Evolutionary conservation across 2,888 invertebrate species (phyloP), one percentile per base, ranked within the genome.

Genomic region (Sicus ferrugineus): DNA sequence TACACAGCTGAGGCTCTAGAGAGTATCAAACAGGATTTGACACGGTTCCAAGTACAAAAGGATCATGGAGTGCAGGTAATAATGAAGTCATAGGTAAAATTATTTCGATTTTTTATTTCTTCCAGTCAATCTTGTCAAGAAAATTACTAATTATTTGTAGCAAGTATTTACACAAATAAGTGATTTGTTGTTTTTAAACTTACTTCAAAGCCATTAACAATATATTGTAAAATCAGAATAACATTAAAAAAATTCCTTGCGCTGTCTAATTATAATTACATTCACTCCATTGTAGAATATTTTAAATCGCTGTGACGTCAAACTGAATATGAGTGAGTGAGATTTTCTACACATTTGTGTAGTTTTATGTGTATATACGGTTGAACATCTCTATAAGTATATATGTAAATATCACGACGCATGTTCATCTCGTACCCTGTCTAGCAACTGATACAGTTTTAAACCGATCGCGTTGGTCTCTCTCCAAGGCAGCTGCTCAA

Each of bases 1-100:
- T 86, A 86, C 77, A 84, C 85, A 77, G 83, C 83, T 73, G 83
- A 85, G 77, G 86, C 86, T 76, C 84, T 86, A 76, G 84, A 85
- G 80, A 81, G 81, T 75, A 86, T 86, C 71, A 85, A 85, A 79
- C 84, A 85, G 79, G 86, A 86, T 81, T 79, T 85, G 74, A 84
- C 82, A 65, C 80, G 85, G 74, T 84, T 82, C 75, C 81, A 84
- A 84, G 79, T 85, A 81, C 83, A 82, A 80, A 84, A 83, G 76
- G 84, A 84, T 79, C 83, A 83, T 83, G 84, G 83, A 79, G 81
- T 80, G 79, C 85, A 84, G 80, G 84, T 84, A 68, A 77, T 77
- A 19, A n/a, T n/a, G n/a, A n/a, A n/a, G n/a, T n/a, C n/a, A n/a
- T n/a, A n/a, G n/a, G n/a, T n/a, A n/a, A n/a, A n/a, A n/a, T n/a